A percentile compares a stretch with the other conserved stretches of the same genome.
Conservation (phyloP, 2,888 invertebrate genomes). For the Xanthorhoe designata region DNA sequence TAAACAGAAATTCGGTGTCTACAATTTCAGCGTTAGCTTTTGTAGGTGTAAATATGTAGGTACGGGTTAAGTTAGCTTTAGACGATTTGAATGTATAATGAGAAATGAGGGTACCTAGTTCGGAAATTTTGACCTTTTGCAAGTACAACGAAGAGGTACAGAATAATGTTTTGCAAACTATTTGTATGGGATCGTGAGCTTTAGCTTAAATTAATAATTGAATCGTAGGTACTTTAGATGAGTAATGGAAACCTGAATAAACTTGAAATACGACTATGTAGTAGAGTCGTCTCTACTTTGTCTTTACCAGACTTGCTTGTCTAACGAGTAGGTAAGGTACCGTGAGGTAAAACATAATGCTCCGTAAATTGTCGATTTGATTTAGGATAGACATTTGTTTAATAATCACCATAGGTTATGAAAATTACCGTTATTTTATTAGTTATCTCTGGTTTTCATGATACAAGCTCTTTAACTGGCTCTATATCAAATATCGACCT, state of each 20-base stretch:
- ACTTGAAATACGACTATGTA: not conserved
- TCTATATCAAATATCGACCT: too few species aligned
- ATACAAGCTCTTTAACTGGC: too few species aligned
- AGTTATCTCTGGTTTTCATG: too few species aligned
- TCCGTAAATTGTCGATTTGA: too few species aligned
- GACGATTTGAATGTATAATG: constrained; percentile 1
- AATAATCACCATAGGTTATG: too few species aligned
- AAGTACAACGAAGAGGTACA: not conserved
- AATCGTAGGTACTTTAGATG: not conserved
- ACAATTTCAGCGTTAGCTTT: not conserved
- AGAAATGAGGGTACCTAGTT: not conserved
- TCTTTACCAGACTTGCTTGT: not conserved
- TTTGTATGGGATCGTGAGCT: not conserved
- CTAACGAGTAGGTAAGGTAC: too few species aligned
- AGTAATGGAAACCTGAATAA: not conserved
- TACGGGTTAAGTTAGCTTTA: not conserved
- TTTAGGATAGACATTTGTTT: too few species aligned
- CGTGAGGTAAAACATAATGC: too few species aligned
- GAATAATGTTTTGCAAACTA: not conserved
- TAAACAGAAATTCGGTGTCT: not conserved
- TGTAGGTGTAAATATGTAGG: not conserved
- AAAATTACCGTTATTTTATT: too few species aligned
- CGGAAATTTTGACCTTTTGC: not conserved
- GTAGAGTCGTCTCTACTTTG: not conserved
- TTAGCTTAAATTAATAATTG: not conserved